These are phyloP conservation scores for Pterocles burchelli DNA, from an alignment of 2,113 vertebrate genomes.

Conservation along the genomic window DNA sequence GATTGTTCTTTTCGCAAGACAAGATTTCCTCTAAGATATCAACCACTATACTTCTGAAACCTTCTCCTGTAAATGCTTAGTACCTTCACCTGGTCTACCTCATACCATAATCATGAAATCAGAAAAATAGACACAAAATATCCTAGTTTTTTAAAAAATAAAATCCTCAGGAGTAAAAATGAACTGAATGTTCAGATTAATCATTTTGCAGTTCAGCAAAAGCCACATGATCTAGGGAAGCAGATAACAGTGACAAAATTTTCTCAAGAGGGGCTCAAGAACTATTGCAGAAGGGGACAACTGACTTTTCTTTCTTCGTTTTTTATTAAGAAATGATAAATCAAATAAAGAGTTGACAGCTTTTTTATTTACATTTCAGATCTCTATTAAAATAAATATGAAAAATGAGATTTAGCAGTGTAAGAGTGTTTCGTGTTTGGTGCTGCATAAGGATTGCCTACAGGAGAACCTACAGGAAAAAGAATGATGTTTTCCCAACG, in stretches of 20 bases:
- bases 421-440: neutral
- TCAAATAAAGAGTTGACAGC: neutral
- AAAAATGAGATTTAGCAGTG: neutral
- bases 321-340: neutral
- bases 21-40: neutral
- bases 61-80: neutral
- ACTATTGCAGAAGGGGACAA: neutral
- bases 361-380: neutral
- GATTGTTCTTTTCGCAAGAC: neutral
- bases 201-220: neutral
- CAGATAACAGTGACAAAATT: neutral
- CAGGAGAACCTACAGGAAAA: neutral
- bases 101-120: neutral
- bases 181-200: neutral
- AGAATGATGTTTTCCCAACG: neutral
- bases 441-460: neutral
- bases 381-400: neutral
- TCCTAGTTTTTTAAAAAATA: neutral
- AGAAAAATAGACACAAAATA: neutral
- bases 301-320: neutral
- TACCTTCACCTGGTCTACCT: neutral
- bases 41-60: neutral
- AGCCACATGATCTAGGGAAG: neutral
- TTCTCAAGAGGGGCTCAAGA: neutral
- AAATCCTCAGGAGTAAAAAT: neutral